These are phyloP conservation scores for Gavialis gangeticus DNA, from an alignment of 2,113 vertebrate species.

Conservation along the genomic window DNA sequence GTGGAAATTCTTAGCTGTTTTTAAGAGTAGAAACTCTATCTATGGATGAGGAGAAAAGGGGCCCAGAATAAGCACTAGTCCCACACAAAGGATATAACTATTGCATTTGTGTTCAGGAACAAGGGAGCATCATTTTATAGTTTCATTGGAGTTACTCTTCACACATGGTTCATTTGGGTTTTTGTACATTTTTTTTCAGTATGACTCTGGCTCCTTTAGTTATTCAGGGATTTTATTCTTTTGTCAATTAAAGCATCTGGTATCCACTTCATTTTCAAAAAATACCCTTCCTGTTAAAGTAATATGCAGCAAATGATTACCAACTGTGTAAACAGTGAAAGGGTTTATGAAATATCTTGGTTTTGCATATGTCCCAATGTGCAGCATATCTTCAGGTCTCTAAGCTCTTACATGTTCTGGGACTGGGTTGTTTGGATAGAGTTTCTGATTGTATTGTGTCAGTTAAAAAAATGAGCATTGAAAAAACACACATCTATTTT, in stretches of 20 bases:
- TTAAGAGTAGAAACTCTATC: not conserved
- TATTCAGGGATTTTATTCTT: constrained; percentile 49
- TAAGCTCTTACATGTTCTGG: constrained; percentile 21
- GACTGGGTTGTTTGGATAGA: not conserved
- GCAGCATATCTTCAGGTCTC: constrained; percentile 42
- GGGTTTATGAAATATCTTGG: constrained; percentile 48
- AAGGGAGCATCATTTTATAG: constrained; percentile 2
- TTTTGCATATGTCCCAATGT: constrained; percentile 35
- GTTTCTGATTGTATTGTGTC: not conserved
- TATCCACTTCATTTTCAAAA: constrained; percentile 39
- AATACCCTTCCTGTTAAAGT: not conserved
- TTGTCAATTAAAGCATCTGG: constrained; percentile 70
- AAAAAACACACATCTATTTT: not conserved
- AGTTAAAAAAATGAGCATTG: not conserved
- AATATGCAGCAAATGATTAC: constrained; percentile 67
- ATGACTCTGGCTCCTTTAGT: constrained; percentile 56
- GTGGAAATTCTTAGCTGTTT: constrained; percentile 11
- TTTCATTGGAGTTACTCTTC: constrained; percentile 37
- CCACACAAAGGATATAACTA: constrained; percentile 9
- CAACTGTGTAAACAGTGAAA: constrained; percentile 76
- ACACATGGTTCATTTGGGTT: constrained; percentile 35
- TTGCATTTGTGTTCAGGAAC: not conserved
- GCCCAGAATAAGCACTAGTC: not conserved
- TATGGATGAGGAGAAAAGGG: not conserved
- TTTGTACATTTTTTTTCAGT: constrained; percentile 55